These are phyloP conservation scores for Grallaria varia DNA, from an alignment of 2,113 vertebrate species.

Conservation along the genomic window DNA sequence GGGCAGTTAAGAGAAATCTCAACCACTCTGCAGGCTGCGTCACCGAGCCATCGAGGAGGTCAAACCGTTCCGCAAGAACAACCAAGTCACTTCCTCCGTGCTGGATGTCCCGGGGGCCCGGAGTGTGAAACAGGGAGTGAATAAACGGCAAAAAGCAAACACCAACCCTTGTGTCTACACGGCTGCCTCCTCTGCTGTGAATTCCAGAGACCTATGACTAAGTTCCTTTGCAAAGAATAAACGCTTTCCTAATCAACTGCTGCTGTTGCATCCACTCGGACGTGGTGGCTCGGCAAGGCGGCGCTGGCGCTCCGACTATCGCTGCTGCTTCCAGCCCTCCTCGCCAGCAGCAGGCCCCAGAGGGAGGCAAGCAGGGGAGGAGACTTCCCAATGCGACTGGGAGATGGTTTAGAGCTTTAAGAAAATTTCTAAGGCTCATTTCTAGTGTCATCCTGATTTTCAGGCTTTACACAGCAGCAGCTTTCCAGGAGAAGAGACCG, in stretches of 20 bases:
- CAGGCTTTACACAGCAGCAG: not conserved
- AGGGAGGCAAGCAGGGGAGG: not conserved
- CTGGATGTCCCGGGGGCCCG: not conserved
- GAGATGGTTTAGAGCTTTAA: not conserved
- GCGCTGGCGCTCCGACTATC: accelerated
- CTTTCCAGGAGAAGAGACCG: not conserved
- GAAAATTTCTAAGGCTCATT: not conserved
- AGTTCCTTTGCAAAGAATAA: not conserved
- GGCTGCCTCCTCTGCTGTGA: not conserved
- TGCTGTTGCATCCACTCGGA: not conserved
- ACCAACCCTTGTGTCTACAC: not conserved
- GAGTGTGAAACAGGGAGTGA: not conserved
- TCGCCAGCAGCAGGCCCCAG: not conserved
- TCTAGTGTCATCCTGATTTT: not conserved
- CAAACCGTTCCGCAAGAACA: not conserved
- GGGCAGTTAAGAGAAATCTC: not conserved
- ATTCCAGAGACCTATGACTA: not conserved
- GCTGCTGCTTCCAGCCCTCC: not conserved
- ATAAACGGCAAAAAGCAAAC: not conserved
- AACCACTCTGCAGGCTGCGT: not conserved
- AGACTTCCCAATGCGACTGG: not conserved
- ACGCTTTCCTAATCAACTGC: not conserved
- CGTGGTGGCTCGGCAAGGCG: not conserved
- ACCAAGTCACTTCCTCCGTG: not conserved
- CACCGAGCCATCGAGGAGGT: not conserved